Conservation (phyloP, 2,113 vertebrate species). For the Channa argus region DNA sequence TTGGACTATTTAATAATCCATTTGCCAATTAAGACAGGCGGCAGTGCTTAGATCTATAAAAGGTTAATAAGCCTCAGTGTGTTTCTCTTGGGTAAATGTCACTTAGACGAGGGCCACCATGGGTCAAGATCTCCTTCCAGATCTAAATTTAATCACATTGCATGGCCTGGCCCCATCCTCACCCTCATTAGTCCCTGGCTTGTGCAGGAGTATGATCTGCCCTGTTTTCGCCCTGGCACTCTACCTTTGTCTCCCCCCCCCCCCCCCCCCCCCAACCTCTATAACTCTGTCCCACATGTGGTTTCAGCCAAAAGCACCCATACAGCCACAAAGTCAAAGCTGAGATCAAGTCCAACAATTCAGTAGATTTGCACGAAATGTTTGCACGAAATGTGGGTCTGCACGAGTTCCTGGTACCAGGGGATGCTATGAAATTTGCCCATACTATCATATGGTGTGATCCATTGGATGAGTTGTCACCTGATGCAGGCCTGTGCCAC, state of each 20-base stretch:
- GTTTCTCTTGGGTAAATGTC: constrained; percentile 87
- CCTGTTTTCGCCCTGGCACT: constrained; percentile 65
- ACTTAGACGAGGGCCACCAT: constrained; percentile 83
- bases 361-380: too few species aligned
- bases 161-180: constrained; percentile 80
- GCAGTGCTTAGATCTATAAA: constrained; percentile 81
- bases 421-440: constrained; percentile 45
- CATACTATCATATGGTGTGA: constrained; percentile 31
- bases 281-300: constrained; percentile 45
- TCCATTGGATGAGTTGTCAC: constrained; percentile 84
- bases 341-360: constrained; percentile 30
- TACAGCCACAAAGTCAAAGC: constrained; percentile 47
- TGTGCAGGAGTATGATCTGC: constrained; percentile 77
- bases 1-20: constrained; percentile 85
- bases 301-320: constrained; percentile 47
- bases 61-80: constrained; percentile 86
- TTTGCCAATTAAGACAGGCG: constrained; percentile 83
- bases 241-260: constrained; percentile 34
- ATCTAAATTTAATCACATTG: constrained; percentile 88
- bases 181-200: constrained; percentile 86
- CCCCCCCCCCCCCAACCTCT: too few species aligned
- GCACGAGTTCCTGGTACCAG: constrained; percentile 26
- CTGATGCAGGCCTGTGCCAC: constrained; percentile 90
- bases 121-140: constrained; percentile 87
- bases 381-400: constrained; percentile 32